phyloP scores from a whole-genome alignment of 2,797 vertebrate genomes.

The Cheirogaleus major region DNA sequence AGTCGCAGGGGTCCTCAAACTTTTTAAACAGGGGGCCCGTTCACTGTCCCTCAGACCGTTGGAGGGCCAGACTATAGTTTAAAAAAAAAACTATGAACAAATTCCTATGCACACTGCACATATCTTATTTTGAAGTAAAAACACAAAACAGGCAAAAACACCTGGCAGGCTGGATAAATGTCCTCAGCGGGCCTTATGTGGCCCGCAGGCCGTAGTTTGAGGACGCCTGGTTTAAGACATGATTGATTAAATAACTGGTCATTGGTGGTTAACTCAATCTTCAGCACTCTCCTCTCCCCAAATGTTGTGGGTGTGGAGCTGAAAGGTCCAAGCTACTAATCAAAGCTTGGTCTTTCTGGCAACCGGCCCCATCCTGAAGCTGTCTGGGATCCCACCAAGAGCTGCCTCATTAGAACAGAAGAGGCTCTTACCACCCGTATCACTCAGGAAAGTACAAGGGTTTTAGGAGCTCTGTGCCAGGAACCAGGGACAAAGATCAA shows the following conservation, averaged over 20 bases:
- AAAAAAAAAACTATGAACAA: no score
- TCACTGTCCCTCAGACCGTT: no score
- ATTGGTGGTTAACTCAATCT: background rate
- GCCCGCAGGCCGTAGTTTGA: no score
- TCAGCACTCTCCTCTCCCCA: background rate
- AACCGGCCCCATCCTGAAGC: background rate
- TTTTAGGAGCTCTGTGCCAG: background rate
- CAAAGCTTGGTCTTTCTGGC: background rate
- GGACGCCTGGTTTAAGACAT: background rate
- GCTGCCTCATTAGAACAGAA: background rate
- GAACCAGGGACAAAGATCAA: background rate
- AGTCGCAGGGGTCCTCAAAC: no score
- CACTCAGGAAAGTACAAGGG: background rate
- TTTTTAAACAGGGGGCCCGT: no score
- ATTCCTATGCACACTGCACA: no score
- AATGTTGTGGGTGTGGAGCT: background rate
- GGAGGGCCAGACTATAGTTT: no score
- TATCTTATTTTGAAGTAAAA: no score
- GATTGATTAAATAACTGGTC: background rate
- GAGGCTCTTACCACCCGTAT: background rate
- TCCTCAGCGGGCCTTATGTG: no score
- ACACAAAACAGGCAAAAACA: no score
- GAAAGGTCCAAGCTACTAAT: background rate
- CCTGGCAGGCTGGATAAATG: no score
- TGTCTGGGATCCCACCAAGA: background rate